A percentile compares a stretch with the other conserved stretches of the same genome.
These are phyloP conservation scores for Menidia beryllina DNA, from an alignment of 2,113 vertebrate genomes.

Conservation along the genomic window DNA sequence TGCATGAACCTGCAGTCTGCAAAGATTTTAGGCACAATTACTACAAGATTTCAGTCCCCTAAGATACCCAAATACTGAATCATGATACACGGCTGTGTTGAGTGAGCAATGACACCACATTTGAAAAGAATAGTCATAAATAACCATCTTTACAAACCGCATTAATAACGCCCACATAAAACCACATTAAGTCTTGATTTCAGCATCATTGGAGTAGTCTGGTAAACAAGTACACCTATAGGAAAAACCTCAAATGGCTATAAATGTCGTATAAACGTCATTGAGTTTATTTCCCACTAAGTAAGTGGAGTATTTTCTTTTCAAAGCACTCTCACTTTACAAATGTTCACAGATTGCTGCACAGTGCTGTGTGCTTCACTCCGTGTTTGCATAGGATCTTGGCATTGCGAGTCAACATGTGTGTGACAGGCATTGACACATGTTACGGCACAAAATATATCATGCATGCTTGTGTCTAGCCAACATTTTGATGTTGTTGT, in stretches of 20 bases:
- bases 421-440: constrained; percentile 21
- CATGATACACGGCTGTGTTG: background rate
- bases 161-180: no score
- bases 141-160: background rate
- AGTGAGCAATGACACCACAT: background rate
- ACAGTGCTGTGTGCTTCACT: constrained; percentile 5
- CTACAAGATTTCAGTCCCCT: background rate
- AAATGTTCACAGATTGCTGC: background rate
- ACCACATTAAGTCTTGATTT: background rate
- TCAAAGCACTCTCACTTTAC: background rate
- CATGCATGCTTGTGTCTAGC: constrained; percentile 51
- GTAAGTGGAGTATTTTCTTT: background rate
- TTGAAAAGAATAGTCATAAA: background rate
- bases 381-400: background rate
- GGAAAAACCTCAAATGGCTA: background rate
- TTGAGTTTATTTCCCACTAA: background rate
- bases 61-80: background rate
- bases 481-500: constrained; percentile 66
- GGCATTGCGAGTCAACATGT: constrained; percentile 16
- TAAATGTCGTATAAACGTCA: background rate
- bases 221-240: background rate
- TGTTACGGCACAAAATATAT: constrained; percentile 36
- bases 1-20: constrained; percentile 37
- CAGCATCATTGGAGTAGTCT: background rate
- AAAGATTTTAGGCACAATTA: constrained; percentile 4